Percentiles rank a stretch among this genome's conserved stretches.
Conservation (phyloP, 2,797 vertebrate genomes). For the Darevskia nairensis region DNA sequence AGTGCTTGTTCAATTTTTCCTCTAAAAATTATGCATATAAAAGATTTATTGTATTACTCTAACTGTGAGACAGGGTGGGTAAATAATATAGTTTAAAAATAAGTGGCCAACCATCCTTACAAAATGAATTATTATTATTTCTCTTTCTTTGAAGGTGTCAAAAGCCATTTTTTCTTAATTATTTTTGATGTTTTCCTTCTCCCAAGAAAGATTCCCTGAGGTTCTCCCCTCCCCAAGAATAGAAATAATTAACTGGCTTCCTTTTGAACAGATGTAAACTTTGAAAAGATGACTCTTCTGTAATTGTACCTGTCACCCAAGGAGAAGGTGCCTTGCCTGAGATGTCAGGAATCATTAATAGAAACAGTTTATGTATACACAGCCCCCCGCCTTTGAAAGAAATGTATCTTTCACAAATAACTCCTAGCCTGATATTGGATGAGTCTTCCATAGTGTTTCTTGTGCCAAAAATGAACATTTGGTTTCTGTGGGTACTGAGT, state of each 20-base stretch:
- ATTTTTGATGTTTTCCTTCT: slow-evolving; percentile 38
- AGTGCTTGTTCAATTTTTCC: slow-evolving; percentile 14
- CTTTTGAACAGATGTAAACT: slow-evolving; percentile 38
- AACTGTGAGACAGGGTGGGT: background rate
- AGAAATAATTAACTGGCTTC: slow-evolving; percentile 50
- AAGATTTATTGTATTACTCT: slow-evolving; percentile 24
- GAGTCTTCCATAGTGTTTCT: slow-evolving; percentile 25
- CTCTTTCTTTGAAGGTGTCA: slow-evolving; percentile 34
- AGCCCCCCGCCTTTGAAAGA: background rate
- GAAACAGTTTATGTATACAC: slow-evolving; percentile 17
- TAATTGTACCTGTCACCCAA: slow-evolving; percentile 8
- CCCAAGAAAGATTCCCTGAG: slow-evolving; percentile 4
- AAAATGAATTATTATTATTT: slow-evolving; percentile 17
- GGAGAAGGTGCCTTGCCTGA: background rate
- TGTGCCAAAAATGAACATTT: slow-evolving; percentile 12
- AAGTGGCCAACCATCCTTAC: slow-evolving; percentile 21
- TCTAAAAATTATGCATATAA: slow-evolving; percentile 42
- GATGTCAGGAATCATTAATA: slow-evolving; percentile 30
- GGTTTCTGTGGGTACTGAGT: background rate
- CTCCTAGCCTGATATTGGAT: slow-evolving; percentile 3
- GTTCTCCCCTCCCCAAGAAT: background rate
- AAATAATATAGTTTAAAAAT: slow-evolving; percentile 41
- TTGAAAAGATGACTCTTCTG: background rate
- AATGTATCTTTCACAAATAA: slow-evolving; percentile 3
- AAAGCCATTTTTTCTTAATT: slow-evolving; percentile 33